Evolutionary conservation across 2,113 vertebrate genomes (phyloP).

Genomic region (Hyperoodon ampullatus): DNA sequence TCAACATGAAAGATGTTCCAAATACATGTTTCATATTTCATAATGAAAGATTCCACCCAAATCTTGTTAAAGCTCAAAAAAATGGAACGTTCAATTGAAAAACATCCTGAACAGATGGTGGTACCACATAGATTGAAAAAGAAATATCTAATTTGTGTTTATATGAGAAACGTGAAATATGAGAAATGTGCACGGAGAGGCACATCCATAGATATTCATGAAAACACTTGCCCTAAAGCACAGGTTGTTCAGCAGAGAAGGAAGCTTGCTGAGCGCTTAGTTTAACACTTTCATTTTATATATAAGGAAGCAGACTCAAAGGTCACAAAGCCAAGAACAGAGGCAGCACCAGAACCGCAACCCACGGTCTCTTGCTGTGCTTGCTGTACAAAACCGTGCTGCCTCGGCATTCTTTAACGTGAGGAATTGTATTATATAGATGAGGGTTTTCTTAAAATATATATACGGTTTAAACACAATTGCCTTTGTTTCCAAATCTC

Average conservation of each 20-base stretch:
- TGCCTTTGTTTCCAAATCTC: background rate
- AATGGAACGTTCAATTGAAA: background rate
- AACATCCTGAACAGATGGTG: background rate
- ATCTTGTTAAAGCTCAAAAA: background rate
- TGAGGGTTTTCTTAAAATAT: background rate
- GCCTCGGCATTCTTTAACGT: background rate
- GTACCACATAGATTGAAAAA: background rate
- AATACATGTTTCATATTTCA: background rate
- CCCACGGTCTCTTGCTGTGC: background rate
- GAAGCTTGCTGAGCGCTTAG: background rate
- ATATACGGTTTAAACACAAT: background rate
- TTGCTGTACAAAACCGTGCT: background rate
- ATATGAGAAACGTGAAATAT: background rate
- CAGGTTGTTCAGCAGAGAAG: background rate
- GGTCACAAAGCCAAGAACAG: conserved; percentile 42
- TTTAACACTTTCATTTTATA: conserved; percentile 53
- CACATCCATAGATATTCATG: background rate
- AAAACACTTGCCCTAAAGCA: conserved; percentile 14
- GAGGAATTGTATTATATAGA: background rate
- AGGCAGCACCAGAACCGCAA: background rate
- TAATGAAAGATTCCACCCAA: conserved; percentile 19
- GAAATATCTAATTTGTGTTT: background rate
- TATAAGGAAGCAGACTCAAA: conserved; percentile 54
- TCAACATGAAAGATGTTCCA: background rate
- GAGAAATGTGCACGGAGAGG: background rate